Evolutionary conservation across 2,113 vertebrate species (phyloP).

Genomic region (Anas platyrhynchos): DNA sequence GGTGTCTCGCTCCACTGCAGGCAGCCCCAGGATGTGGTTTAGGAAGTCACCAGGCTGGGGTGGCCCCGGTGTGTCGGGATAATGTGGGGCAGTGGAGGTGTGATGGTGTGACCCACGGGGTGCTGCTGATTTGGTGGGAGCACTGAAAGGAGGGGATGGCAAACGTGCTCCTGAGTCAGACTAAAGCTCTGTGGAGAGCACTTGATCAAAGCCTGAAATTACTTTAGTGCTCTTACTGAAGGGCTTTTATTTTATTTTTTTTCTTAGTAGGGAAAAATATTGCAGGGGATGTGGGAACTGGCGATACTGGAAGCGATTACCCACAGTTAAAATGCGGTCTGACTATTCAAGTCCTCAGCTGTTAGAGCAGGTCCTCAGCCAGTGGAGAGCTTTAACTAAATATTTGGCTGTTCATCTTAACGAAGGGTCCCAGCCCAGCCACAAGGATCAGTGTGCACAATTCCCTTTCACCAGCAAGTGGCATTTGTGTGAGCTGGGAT

Average conservation of each 20-base stretch:
- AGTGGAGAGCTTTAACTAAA: conserved; percentile 39
- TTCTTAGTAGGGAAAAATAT: background rate
- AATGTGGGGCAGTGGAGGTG: too few species aligned
- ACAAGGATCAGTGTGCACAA: background rate
- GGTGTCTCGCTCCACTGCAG: background rate
- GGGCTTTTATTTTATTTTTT: background rate
- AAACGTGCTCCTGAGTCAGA: background rate
- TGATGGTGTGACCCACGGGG: too few species aligned
- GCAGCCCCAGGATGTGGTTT: too few species aligned
- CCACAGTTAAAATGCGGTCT: background rate
- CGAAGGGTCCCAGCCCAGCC: background rate
- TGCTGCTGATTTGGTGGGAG: background rate
- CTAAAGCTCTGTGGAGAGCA: background rate
- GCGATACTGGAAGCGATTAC: background rate
- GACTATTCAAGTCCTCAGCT: background rate
- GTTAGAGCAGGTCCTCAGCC: background rate
- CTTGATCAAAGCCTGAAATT: background rate
- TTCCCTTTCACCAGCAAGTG: background rate
- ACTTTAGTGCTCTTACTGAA: background rate
- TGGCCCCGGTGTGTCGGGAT: too few species aligned
- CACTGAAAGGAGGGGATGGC: background rate
- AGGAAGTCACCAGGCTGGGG: too few species aligned
- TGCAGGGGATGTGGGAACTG: background rate
- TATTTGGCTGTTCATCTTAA: conserved; percentile 5
- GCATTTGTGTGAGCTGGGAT: background rate